Base-by-base conservation (phyloP, 2,888 invertebrate genomes). In the Melanophora roralis region DNA sequence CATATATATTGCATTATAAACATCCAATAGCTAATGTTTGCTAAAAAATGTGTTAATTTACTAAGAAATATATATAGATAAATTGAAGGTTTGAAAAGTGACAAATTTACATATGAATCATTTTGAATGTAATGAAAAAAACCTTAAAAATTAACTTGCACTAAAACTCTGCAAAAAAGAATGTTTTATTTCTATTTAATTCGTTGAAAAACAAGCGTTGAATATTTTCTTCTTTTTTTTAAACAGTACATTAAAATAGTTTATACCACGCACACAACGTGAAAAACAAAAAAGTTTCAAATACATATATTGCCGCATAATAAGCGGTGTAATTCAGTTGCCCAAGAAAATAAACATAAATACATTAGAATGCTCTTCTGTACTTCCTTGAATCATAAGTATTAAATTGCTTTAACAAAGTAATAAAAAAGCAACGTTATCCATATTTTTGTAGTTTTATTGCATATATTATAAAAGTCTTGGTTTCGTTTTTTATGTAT, bases 81-180 rank as follows among this genome's bases (percentile, higher is more conserved):
- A n/a, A 76, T 78, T 64, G 81, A 81, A 81, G 78, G 75, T 69
- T 80, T 82, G 76, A 82, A 80, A 80, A 83, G 78, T 81, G 83
- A 78, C 64, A 45, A 71, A 49, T 9, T 36, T 36, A 36, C 2
- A 40, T 27, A 16, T 16, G 34, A 34, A 21, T 4, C 47, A 21
- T 34, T 19, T 45, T 32, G 60, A 59, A 55, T 16, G 12, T 16
- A 21, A 55, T 57, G 27, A 19, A 34, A 69, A 78, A 78, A 14
- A 67, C 27, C 21, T 43, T 45, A 21, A 34, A 32, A 23, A 3
- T 16, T 19, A 45, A 57, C 16, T 64, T 71, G 6, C 47, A 60
- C 23, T 36, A 67, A 53, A 2, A 55, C 19, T 55, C 14, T 45
- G 51, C 43, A 43, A 55, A 45, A 57, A 60, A 36, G n/a, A 34